Conservation (phyloP, 2,888 invertebrate genomes). For the Acleris holmiana region DNA sequence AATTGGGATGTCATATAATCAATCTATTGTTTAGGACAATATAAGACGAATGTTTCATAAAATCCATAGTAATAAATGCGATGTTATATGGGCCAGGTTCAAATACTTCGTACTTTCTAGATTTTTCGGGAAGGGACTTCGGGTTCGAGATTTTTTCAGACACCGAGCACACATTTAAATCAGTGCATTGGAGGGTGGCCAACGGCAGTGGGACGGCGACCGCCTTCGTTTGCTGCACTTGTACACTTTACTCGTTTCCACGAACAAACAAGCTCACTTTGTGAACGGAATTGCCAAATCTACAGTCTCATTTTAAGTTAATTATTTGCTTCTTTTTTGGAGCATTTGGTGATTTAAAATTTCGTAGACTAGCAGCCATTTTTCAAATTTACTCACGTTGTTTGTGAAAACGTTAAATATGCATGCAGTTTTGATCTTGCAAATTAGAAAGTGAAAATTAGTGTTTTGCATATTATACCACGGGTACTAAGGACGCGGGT, state of each 20-base stretch:
- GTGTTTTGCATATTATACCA: no score
- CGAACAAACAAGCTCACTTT: conserved; percentile 70
- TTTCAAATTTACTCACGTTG: no score
- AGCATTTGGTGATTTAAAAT: not conserved
- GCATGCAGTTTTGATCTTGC: no score
- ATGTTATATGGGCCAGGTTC: no score
- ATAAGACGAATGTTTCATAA: no score
- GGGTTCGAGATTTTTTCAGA: not conserved
- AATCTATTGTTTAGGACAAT: no score
- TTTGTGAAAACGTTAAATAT: no score
- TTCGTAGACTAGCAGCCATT: not conserved
- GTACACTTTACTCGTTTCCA: conserved; percentile 73
- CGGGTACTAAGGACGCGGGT: no score
- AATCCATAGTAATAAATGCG: no score
- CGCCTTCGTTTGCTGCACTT: conserved; percentile 69
- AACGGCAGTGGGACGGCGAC: conserved; percentile 51
- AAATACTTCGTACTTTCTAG: not conserved
- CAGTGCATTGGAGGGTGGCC: conserved; percentile 69
- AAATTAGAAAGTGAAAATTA: no score
- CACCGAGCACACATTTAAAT: conserved; percentile 72
- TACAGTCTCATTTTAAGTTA: conserved; percentile 49
- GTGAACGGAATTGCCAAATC: conserved; percentile 64
- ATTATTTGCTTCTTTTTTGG: conserved; percentile 39
- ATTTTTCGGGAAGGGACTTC: no score
- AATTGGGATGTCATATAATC: no score